These are phyloP conservation scores for Salvelinus alpinus DNA, from an alignment of 2,113 vertebrate species.

Conservation along the genomic window DNA sequence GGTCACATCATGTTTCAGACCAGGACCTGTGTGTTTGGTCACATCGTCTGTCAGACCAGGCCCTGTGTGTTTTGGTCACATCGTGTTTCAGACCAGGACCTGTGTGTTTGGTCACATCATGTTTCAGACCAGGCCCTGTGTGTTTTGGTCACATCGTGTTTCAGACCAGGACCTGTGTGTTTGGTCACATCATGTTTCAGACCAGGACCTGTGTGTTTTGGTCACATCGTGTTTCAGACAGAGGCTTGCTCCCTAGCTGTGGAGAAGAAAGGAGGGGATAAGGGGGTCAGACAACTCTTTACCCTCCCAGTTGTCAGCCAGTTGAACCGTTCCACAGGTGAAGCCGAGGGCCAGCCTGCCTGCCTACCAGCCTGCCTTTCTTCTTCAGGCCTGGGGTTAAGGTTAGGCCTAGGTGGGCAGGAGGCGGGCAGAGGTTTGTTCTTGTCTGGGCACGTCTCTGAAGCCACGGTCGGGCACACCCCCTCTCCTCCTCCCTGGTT, in stretches of 20 bases:
- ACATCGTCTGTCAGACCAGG: background rate
- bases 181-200: background rate
- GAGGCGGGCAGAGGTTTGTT: constrained; percentile 37
- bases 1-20: background rate
- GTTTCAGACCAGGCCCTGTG: background rate
- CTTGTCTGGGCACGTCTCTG: constrained; percentile 53
- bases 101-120: background rate
- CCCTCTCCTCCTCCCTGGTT: too few species aligned
- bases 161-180: too few species aligned
- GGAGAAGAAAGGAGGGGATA: background rate
- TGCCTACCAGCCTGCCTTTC: constrained; percentile 29
- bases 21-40: background rate
- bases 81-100: background rate
- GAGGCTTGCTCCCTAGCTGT: background rate
- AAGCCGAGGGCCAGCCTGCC: constrained; percentile 56
- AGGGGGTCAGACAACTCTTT: constrained; percentile 72
- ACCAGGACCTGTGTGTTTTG: too few species aligned
- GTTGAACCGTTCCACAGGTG: constrained; percentile 67
- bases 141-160: background rate
- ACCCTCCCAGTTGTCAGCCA: constrained; percentile 72
- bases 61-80: background rate
- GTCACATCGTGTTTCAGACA: background rate
- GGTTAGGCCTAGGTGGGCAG: constrained; percentile 1
- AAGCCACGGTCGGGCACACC: constrained; percentile 18
- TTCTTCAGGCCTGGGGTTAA: constrained; percentile 14